Evolutionary conservation across 2,888 invertebrate species (phyloP), one percentile per base, ranked within the genome.

Genomic region (Trachelus stipa): DNA sequence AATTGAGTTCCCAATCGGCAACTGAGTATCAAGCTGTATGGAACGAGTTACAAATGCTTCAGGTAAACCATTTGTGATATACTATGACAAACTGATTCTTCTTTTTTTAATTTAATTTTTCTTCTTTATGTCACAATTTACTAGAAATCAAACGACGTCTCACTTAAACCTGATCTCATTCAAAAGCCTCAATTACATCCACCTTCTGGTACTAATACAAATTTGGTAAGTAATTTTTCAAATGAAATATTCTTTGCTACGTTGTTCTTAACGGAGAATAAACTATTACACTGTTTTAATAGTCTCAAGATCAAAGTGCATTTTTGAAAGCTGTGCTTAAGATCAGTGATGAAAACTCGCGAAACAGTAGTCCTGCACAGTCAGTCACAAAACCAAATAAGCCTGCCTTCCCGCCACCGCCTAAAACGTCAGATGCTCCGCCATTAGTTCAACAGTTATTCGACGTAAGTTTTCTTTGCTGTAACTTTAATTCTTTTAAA

Each of bases 391-490:
- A 81, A 77, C 71, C 84, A 34, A 81, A 78, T 78, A 84, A 84
- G 81, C 82, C 85, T 80, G 81, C 79, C 75, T 84, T 84, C 78
- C 83, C 85, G 68, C 76, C 69, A 76, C 76, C 68, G 76, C 81
- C 87, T 37, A 87, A 89, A 73, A 77, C 82, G 4, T 85, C 88
- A 73, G 88, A 89, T 40, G 88, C 90, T 75, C 90, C 91, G 11
- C 88, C 89, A 15, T 87, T 91, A 82, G 91, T 92, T 71, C 90
- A 91, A 84, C 90, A 90, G 77, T 84, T 91, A 78, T 92, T 92
- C 77, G 91, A 91, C 82, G 91, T 91, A 87, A 81, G 88, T 86
- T 75, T 34, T 56, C 4, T 73, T 40, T 76, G 34, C 73, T 56
- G 34, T 68, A 69, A 56, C 34, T 76, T 68, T 68, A 31, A 34